Evolutionary conservation across 2,888 invertebrate species (phyloP).

Genomic region (Syritta pipiens): DNA sequence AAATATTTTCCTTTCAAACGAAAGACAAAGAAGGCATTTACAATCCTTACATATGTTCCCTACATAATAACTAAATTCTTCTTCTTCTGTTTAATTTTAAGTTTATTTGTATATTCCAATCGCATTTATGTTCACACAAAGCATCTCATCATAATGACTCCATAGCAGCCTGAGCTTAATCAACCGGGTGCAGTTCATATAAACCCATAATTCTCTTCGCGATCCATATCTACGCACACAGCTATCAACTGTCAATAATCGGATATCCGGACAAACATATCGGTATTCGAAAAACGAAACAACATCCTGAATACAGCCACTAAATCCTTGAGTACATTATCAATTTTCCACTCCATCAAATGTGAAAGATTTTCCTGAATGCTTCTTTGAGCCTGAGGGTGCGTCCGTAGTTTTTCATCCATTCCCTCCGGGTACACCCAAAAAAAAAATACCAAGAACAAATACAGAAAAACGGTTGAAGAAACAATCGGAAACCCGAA

Average conservation of each 20-base stretch:
- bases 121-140: too few relatives aligned
- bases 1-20: too few relatives aligned
- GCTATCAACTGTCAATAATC: constrained; percentile 37
- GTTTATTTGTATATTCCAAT: too few relatives aligned
- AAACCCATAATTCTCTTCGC: too few relatives aligned
- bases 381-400: constrained; percentile 31
- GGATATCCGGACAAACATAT: constrained; percentile 47
- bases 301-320: constrained; percentile 70
- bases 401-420: constrained; percentile 24
- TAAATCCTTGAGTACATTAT: constrained; percentile 71
- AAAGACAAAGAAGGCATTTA: too few relatives aligned
- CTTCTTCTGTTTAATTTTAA: too few relatives aligned
- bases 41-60: too few relatives aligned
- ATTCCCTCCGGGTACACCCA: not conserved
- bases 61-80: too few relatives aligned
- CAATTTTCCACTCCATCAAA: constrained; percentile 71
- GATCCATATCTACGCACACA: constrained; percentile 22
- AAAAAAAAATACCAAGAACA: constrained; percentile 14
- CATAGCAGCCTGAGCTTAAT: too few relatives aligned
- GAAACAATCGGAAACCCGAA: constrained; percentile 55
- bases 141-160: too few relatives aligned
- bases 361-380: constrained; percentile 48
- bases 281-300: constrained; percentile 40
- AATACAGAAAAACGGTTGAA: constrained; percentile 8
- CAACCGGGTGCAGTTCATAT: too few relatives aligned